These are phyloP conservation scores for Drosophila saltans DNA, from an alignment of 1,140 invertebrate species.

Conservation along the genomic window DNA sequence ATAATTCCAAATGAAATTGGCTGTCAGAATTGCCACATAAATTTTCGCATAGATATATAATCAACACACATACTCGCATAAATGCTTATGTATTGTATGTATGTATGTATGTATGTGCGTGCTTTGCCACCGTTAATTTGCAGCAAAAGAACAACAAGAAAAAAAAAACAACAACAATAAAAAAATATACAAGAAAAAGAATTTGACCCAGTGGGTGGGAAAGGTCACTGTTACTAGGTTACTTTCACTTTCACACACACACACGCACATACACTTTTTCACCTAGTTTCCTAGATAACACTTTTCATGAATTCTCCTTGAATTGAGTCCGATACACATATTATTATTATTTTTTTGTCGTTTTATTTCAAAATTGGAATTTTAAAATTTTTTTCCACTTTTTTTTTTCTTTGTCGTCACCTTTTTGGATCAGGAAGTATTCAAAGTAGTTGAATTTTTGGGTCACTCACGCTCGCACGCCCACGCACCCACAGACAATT, in stretches of 20 bases:
- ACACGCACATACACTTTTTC: background rate
- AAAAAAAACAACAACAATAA: background rate
- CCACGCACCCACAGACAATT: slow-evolving; percentile 8
- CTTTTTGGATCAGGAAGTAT: background rate
- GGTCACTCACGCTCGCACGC: slow-evolving; percentile 2
- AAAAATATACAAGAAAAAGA: slow-evolving; percentile 20
- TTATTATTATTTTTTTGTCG: background rate
- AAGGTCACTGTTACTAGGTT: slow-evolving; percentile 12
- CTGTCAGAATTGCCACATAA: slow-evolving; percentile 68
- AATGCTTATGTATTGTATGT: slow-evolving; percentile 15
- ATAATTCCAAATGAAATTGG: slow-evolving; percentile 41
- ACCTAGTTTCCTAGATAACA: slow-evolving; percentile 8
- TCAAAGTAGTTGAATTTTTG: background rate
- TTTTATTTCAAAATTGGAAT: background rate
- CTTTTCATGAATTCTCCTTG: background rate
- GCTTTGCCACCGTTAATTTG: slow-evolving; percentile 45
- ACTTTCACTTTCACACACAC: slow-evolving; percentile 5
- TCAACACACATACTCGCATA: slow-evolving; percentile 36
- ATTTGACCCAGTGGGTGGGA: slow-evolving; percentile 9
- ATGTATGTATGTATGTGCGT: slow-evolving; percentile 45
- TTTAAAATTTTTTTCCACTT: background rate
- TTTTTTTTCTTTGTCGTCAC: background rate
- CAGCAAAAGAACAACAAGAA: background rate
- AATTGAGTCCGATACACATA: background rate
- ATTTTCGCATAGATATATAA: slow-evolving; percentile 50